These are phyloP conservation scores for Tetrao urogallus DNA, from an alignment of 2,113 vertebrate species.

Conservation along the genomic window DNA sequence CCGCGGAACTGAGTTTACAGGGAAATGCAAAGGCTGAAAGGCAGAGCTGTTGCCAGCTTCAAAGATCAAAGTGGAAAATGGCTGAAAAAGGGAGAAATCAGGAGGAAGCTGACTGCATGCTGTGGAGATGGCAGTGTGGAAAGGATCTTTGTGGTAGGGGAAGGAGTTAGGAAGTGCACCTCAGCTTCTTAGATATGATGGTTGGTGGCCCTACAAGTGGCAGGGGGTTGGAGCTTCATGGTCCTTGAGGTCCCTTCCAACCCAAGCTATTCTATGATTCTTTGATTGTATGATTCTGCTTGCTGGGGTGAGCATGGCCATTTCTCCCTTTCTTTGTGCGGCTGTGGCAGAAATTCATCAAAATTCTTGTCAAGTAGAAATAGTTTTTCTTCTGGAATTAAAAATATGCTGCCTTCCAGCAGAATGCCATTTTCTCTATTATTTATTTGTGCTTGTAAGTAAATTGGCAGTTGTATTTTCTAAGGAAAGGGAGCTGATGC, in stretches of 20 bases:
- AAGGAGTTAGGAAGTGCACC: neutral
- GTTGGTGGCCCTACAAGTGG: too few species aligned
- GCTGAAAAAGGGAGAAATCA: neutral
- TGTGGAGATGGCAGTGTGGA: neutral
- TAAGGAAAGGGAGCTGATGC: slow-evolving; percentile 8
- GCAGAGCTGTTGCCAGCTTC: neutral
- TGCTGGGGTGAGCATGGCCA: rapidly evolving
- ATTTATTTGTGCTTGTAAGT: slow-evolving; percentile 37
- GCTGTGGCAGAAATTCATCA: neutral
- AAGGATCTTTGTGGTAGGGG: neutral
- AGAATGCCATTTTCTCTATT: slow-evolving; percentile 13
- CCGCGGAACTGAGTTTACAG: neutral
- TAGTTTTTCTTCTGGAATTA: slow-evolving; percentile 7
- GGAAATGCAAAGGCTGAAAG: neutral
- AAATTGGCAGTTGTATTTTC: slow-evolving; percentile 26
- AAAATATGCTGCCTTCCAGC: neutral
- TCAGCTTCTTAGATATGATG: neutral
- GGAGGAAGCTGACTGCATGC: neutral
- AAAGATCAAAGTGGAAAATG: neutral
- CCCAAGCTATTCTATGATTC: too few species aligned
- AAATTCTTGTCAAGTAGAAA: neutral
- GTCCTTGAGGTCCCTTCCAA: too few species aligned
- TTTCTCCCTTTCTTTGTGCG: neutral
- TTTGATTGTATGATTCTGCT: neutral
- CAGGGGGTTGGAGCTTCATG: too few species aligned